Conservation (phyloP, 2,888 invertebrate species). For the Tinea pellionella region DNA sequence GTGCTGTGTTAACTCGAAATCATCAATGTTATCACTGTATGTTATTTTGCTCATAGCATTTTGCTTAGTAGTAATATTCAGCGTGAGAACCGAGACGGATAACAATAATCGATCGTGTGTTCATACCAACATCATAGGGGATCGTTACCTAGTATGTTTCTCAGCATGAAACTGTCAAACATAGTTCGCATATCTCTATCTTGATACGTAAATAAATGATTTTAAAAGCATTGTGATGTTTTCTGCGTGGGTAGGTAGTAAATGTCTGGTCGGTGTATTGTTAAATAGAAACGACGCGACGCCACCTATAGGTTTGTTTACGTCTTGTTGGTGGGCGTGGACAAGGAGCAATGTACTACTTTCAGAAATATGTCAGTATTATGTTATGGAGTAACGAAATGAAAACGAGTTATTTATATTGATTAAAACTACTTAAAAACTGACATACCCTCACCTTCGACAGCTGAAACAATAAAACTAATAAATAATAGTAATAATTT, state of each 20-base stretch:
- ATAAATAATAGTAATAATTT: too few relatives aligned
- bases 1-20: too few relatives aligned
- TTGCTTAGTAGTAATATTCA: too few relatives aligned
- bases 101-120: background rate
- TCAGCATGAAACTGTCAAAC: background rate
- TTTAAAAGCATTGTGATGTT: background rate
- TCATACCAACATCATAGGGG: background rate
- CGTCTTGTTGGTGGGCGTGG: background rate
- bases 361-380: background rate
- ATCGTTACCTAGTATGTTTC: background rate
- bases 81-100: background rate
- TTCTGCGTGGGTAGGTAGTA: background rate
- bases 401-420: too few relatives aligned
- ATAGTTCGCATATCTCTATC: background rate
- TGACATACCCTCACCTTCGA: too few relatives aligned
- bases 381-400: too few relatives aligned
- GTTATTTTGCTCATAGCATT: too few relatives aligned
- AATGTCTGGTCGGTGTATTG: background rate
- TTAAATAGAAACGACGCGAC: background rate
- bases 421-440: too few relatives aligned
- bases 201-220: background rate
- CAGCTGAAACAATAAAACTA: too few relatives aligned
- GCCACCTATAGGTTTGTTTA: background rate
- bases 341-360: background rate
- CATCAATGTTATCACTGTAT: too few relatives aligned